Base-by-base conservation (phyloP, 2,797 vertebrate species). In the Chaenodraco wilsoni region DNA sequence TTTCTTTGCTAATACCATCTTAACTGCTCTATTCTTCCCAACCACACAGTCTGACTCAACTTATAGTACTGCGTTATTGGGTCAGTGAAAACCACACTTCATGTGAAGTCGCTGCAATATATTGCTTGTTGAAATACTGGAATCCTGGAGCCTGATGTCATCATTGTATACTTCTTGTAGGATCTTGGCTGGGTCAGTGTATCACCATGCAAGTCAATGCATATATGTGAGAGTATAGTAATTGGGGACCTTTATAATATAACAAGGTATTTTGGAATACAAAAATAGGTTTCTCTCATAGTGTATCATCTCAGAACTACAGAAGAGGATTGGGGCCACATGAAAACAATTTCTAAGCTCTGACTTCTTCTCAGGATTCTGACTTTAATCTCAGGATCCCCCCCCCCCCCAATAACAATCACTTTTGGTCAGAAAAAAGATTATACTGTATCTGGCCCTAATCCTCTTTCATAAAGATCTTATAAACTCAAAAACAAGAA, bases 21-120 rank as follows among this genome's bases (percentile, higher is more conserved):
- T 37, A 37, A 37, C 7, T 45, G 65, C 21, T 45, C 17, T 55
- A 27, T 44, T 56, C 31, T 63, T 57, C 27, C 46, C 37, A 72
- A 45, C 27, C 45, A 51, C 67, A 63, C 10, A 62, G 16, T 37
- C 51, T 23, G 45, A 14, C 4, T 45, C 27, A 19, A 40, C n/a
- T 72, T 50, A 33, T 11, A 55, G 64, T 43, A 69, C 12, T 5
- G 65, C 40, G 33, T 31, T 51, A 46, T 71, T 11, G 56, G n/a
- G 61, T 55, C 50, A 21, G 60, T 61, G 27, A 57, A 72, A 73
- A 61, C 10, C 11, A 17, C 9, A 55, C 9, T 57, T 31, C 11
- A 4, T 58, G n/a, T 58, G 27, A 19, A 46, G 16, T 8, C 31
- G 16, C 16, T 62, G 40, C 33, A 46, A 45, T 19, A 56, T 14